Evolutionary conservation across 1,140 invertebrate genomes (phyloP), one percentile per base, ranked within the genome.

Genomic region (Apis cerana): DNA sequence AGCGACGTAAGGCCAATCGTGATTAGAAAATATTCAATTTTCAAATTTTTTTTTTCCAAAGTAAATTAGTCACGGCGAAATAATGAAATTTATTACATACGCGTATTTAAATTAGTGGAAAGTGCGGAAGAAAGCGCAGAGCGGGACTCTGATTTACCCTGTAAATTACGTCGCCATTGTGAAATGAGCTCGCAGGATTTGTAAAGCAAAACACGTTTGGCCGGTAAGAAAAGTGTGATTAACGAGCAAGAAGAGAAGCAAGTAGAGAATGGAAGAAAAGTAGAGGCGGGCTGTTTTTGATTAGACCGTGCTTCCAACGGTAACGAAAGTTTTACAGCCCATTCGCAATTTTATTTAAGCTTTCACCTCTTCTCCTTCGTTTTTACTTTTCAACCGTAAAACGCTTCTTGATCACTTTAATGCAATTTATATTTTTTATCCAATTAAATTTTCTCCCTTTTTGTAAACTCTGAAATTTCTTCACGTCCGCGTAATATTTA

Each of bases 221-320:
- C 1, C 33, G 43, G 62, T 52, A 81, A 81, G 79, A 81, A 81
- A 75, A 81, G 71, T 75, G 72, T 75, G 72, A 81, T 81, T 81
- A 81, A 81, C 71, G 61, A 81, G 79, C 78, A 80, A 80, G 78
- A 72, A 80, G 54, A 21, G 10, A n/a, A n/a, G n/a, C n/a, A n/a
- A n/a, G 19, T 23, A 15, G 5, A 43, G 8, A 27, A 58, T 4
- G 4, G 52, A 9, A 52, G 17, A 81, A 43, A 43, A 75, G 62
- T 81, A 43, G 71, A 81, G n/a, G n/a, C 17, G 19, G 61, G 10
- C 43, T 43, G 71, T 81, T 81, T 75, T 75, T 75, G 71, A 75
- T 81, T 71, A 52, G 52, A 67, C 52, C 0, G 12, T 23, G 50
- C 21, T 52, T 9, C 9, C 71, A 19, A n/a, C 2, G 3, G 19